Evolutionary conservation across 2,113 vertebrate species (phyloP).

Genomic region (Stercorarius parasiticus): DNA sequence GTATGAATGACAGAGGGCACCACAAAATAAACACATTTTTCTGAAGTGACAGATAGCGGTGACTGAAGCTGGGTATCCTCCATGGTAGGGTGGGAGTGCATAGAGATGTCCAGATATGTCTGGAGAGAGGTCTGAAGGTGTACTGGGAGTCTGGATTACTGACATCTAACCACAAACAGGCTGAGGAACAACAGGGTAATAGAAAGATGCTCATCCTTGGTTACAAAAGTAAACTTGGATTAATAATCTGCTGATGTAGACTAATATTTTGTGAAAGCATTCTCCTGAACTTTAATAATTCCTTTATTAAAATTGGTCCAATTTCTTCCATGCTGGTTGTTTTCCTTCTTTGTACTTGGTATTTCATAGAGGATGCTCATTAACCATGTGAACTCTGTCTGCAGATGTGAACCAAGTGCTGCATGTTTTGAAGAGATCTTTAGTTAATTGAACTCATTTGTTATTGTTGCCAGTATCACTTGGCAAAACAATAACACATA

Average conservation of each 20-base stretch:
- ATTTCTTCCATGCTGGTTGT: neutral
- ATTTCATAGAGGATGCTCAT: neutral
- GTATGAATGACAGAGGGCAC: neutral
- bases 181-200: neutral
- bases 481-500: neutral
- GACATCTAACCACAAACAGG: neutral
- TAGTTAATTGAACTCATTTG: neutral
- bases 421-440: neutral
- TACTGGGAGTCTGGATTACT: neutral
- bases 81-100: accelerated
- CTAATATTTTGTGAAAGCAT: neutral
- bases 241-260: neutral
- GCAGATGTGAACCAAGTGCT: neutral
- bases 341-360: neutral
- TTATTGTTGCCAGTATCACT: neutral
- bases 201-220: neutral
- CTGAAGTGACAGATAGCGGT: neutral
- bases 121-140: neutral
- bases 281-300: neutral
- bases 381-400: neutral
- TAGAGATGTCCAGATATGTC: neutral
- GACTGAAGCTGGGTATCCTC: neutral
- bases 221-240: neutral
- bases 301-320: neutral
- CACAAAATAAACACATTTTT: neutral